phyloP scores from a whole-genome alignment of 2,888 invertebrate genomes.

The Eupithecia inturbata region DNA sequence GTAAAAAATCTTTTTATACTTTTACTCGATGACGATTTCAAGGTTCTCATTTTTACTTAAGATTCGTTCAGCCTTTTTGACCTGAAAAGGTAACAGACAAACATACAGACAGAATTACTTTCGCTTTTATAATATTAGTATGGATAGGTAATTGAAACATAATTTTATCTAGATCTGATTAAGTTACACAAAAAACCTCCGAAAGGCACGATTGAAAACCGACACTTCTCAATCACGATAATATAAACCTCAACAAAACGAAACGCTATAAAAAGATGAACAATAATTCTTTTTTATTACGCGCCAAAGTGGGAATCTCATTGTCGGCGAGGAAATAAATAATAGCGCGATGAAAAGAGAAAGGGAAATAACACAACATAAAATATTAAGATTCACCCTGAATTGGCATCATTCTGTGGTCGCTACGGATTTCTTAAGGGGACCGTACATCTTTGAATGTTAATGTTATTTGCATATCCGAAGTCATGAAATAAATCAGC shows the following conservation, averaged over 20 bases:
- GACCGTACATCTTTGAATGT: conserved; percentile 81
- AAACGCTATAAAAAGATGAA: conserved; percentile 80
- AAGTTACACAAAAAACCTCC: neutral
- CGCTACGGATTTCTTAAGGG: conserved; percentile 75
- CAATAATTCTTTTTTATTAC: conserved; percentile 84
- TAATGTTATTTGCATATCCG: conserved; percentile 84
- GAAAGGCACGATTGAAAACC: conserved; percentile 47
- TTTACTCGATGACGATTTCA: no score
- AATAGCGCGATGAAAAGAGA: conserved; percentile 81
- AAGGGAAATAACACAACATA: conserved; percentile 83
- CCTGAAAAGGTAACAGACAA: no score
- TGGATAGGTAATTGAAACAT: no score
- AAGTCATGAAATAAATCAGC: conserved; percentile 84
- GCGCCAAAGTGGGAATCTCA: conserved; percentile 83
- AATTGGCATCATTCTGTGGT: conserved; percentile 83
- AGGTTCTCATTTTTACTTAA: no score
- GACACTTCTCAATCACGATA: conserved; percentile 67
- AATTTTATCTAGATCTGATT: no score
- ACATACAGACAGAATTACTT: no score
- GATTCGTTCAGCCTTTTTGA: no score
- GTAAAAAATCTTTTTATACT: no score
- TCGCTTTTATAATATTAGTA: no score
- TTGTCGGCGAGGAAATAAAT: conserved; percentile 82
- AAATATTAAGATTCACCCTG: conserved; percentile 84
- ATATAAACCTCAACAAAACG: conserved; percentile 78